Base-by-base conservation (phyloP, 2,113 vertebrate species). In the Nothoprocta perdicaria region DNA sequence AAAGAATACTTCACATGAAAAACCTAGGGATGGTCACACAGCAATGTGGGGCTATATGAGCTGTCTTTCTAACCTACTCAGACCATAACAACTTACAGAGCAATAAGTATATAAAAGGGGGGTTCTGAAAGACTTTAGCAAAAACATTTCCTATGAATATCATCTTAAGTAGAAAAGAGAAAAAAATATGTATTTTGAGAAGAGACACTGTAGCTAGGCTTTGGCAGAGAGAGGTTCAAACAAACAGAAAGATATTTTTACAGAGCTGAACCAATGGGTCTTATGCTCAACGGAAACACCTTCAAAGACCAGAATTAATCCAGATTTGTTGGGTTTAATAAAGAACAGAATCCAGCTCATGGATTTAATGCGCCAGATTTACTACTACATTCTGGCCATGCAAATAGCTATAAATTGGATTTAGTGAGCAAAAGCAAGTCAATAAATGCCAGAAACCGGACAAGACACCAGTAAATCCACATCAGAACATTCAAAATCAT, bases 251-350 rank as follows among this genome's bases (percentile, higher is more conserved):
- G 46, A 53, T 15, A 76, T 80, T 91, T 92, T 48, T 89, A 76
- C 84, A 89, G 75, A 52, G 72, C 8, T 75, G 46, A 29, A 40
- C 52, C 89, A 92, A 92, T 68, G 66, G 31, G 65, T 68, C 67
- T 88, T 92, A 72, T 91, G 77, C 84, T 92, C 78, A 88, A 95
- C 19, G 88, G 77, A 52, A 94, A 84, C 83, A 75, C n/a, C 80
- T 94, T 40, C 82, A 86, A 83, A 84, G 73, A 78, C 35, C 3
- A 0, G 89, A 92, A 95, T 89, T 92, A 96, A 91, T 85, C 76
- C 82, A 88, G 84, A 89, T 96, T 94, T 94, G 94, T 82, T 96
- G 86, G 29, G 72, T 93, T 95, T 93, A 92, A 93, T 95, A 93
- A 90, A 92, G 86, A 92, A 86, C 24, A 80, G 76, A 96, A 88